Conservation (phyloP, 1,140 invertebrate species). For the Eurosta solidaginis region DNA sequence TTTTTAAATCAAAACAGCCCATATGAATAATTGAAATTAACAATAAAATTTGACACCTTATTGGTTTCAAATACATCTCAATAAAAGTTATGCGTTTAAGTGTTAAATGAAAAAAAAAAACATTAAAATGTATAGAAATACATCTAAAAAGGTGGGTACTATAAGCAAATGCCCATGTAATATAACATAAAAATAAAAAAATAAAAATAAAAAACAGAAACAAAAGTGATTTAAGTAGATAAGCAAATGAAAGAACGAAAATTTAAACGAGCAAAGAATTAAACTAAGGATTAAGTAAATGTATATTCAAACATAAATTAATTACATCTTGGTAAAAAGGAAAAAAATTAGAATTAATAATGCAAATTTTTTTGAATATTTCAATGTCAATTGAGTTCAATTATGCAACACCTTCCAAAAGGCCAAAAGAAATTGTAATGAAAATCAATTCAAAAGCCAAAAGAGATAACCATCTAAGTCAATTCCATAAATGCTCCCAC, state of each 20-base stretch:
- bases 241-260: not conserved
- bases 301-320: not conserved
- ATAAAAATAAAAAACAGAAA: not conserved
- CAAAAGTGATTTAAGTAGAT: conserved; percentile 13
- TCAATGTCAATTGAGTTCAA: conserved; percentile 31
- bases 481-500: not conserved
- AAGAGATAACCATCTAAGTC: not conserved
- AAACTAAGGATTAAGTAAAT: not conserved
- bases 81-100: conserved; percentile 37
- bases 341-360: not conserved
- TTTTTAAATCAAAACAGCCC: too few species aligned
- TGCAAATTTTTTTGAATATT: not conserved
- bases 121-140: conserved; percentile 32
- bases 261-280: not conserved
- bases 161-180: not conserved
- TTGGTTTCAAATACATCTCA: conserved; percentile 56
- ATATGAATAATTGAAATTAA: not conserved
- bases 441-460: not conserved
- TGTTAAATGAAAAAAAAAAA: conserved; percentile 29
- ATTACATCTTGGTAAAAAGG: not conserved
- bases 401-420: not conserved
- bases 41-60: conserved; percentile 42
- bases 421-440: not conserved
- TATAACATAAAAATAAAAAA: not conserved
- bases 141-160: not conserved